Conservation (phyloP, 2,113 vertebrate genomes). For the Electrona antarctica region DNA sequence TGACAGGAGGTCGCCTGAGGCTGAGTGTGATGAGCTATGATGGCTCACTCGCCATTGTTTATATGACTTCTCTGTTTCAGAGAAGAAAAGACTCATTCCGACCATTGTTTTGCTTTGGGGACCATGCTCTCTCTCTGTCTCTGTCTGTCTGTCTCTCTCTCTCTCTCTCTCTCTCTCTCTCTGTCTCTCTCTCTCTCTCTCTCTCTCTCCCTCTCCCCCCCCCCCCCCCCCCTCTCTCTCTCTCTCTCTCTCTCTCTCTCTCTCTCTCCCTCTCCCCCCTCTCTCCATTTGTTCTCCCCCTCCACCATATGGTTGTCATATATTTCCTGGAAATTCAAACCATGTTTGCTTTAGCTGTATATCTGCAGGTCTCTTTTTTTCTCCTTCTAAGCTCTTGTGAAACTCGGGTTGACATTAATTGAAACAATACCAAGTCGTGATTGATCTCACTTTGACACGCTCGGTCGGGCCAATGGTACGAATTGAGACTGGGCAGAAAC, state of each 20-base stretch:
- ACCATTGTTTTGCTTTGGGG: slow-evolving; percentile 57
- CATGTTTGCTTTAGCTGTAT: slow-evolving; percentile 60
- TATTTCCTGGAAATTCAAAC: slow-evolving; percentile 65
- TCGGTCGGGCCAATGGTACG: slow-evolving; percentile 34
- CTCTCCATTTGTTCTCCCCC: slow-evolving; percentile 28
- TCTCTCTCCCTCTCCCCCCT: slow-evolving; percentile 2
- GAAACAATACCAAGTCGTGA: slow-evolving; percentile 55
- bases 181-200: slow-evolving; percentile 30
- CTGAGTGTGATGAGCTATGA: slow-evolving; percentile 30
- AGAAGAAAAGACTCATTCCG: slow-evolving; percentile 42
- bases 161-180: slow-evolving; percentile 22
- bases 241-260: neutral
- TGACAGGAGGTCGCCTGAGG: slow-evolving; percentile 33
- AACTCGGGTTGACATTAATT: slow-evolving; percentile 59
- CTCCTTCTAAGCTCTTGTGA: slow-evolving; percentile 14
- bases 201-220: slow-evolving; percentile 23
- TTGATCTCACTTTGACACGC: slow-evolving; percentile 47
- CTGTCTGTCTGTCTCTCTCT: slow-evolving; percentile 3
- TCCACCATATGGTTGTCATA: slow-evolving; percentile 71
- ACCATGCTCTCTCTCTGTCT: slow-evolving; percentile 9
- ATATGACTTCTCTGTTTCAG: slow-evolving; percentile 52
- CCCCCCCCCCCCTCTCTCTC: too few relatives aligned
- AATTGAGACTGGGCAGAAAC: slow-evolving; percentile 19
- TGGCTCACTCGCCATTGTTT: slow-evolving; percentile 63
- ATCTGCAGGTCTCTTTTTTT: slow-evolving; percentile 12